phyloP scores from a whole-genome alignment of 92 coral and sea anemone genomes.

The Paramuricea clavata region DNA sequence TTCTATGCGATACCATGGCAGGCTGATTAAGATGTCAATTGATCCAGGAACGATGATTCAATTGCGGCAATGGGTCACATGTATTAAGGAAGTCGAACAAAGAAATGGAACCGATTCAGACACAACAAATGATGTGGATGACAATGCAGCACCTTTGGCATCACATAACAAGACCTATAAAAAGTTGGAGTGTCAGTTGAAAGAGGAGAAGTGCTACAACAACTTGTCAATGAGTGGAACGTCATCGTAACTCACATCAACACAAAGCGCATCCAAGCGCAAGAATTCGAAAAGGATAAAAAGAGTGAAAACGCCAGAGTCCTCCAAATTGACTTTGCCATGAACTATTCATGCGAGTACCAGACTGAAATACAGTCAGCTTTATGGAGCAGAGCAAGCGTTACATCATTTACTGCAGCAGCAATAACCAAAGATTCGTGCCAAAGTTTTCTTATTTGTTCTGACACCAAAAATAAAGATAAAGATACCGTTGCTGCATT shows the following conservation, averaged over 20 bases:
- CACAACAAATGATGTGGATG: constrained; percentile 2
- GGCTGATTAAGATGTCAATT: constrained; percentile 36
- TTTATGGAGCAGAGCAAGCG: constrained; percentile 61
- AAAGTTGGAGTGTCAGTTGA: constrained; percentile 10
- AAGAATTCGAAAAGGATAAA: constrained; percentile 28
- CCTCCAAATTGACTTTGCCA: constrained; percentile 63
- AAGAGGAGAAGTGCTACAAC: constrained; percentile 32
- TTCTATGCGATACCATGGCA: constrained; percentile 54
- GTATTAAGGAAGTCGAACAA: constrained; percentile 3
- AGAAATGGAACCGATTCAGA: too few relatives aligned
- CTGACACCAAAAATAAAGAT: constrained; percentile 56
- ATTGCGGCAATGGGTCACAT: constrained; percentile 50
- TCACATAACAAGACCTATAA: constrained; percentile 7
- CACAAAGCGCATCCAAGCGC: constrained; percentile 23
- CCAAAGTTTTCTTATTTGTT: constrained; percentile 51
- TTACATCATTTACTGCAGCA: constrained; percentile 56
- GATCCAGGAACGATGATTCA: constrained; percentile 38
- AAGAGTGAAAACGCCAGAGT: constrained; percentile 28
- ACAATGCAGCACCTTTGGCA: not conserved
- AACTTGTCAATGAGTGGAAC: constrained; percentile 20
- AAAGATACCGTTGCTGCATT: constrained; percentile 59
- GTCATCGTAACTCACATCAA: constrained; percentile 11
- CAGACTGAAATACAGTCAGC: constrained; percentile 60
- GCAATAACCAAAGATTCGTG: constrained; percentile 21
- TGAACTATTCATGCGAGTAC: constrained; percentile 59